Base-by-base conservation (phyloP, 2,113 vertebrate genomes). In the Nannospalax galili region DNA sequence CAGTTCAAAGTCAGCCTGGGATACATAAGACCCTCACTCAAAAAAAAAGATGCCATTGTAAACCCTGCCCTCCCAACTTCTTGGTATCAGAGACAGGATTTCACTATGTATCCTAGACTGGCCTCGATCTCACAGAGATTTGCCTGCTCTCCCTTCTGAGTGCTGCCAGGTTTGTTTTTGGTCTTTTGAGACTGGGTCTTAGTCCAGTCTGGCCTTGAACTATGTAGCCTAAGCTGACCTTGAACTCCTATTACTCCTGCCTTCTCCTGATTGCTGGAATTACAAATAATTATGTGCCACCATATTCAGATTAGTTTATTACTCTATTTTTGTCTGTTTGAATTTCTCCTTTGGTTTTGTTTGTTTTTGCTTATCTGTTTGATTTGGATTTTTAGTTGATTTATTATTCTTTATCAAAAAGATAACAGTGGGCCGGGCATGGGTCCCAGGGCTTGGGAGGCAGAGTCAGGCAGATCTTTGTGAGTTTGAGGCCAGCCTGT, bases 381-480 rank as follows among this genome's bases (percentile, higher is more conserved):
- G 22, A 11, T 85, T 84, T n/a, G 20, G 42, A 17, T 48, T 69
- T 91, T 96, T 90, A 42, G 20, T 92, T 52, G 48, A 52, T 52
- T 90, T 84, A 79, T 75, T 88, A 80, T 62, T 91, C 67, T 88
- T 96, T 37, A 75, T 85, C 91, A 93, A 81, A 91, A 48, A 62
- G 48, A 52, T 82, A 85, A 80, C 35, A 91, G 58, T 28, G 42
- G 42, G 48, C 48, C 48, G 48, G 48, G 48, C 48, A 11, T 52
- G 48, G 48, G 11, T 52, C 48, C 48, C 48, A 52, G 48, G 6
- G 11, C 48, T 52, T 11, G 48, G 48, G 48, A 52, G 48, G 48
- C 48, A 52, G 48, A 52, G 11, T 6, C 48, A 52, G 48, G 48
- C 11, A 11, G 48, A 52, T 52, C 48, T 52, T 11, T 52, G 48